Evolutionary conservation across 2,113 vertebrate species (phyloP).

Genomic region (Microcebus tavaratra): DNA sequence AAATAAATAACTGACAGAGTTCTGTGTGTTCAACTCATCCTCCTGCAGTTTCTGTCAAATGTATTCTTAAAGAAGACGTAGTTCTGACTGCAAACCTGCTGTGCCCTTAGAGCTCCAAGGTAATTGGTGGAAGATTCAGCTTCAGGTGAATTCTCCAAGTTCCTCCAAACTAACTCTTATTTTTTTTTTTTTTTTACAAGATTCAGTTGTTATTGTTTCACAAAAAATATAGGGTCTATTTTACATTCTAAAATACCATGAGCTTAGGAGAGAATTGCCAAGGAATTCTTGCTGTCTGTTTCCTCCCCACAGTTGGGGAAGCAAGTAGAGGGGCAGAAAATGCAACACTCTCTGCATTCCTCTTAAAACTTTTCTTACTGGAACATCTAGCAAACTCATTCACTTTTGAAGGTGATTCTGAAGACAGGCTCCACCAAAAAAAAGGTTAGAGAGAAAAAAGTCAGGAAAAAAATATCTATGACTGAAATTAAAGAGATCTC

Average conservation of each 20-base stretch:
- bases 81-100: background rate
- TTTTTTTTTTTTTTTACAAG: background rate
- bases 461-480: background rate
- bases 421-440: background rate
- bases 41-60: slow-evolving; percentile 74
- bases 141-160: background rate
- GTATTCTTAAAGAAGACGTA: slow-evolving; percentile 46
- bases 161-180: background rate
- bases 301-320: background rate
- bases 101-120: background rate
- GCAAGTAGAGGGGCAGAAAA: background rate
- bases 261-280: background rate
- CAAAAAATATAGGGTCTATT: background rate
- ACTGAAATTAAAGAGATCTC: background rate
- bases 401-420: background rate
- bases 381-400: background rate
- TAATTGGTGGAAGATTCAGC: background rate
- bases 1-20: slow-evolving; percentile 77
- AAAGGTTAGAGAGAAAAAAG: background rate
- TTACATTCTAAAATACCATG: background rate
- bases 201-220: background rate
- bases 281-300: background rate
- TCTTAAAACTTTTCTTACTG: background rate
- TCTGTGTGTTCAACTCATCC: slow-evolving; percentile 68
- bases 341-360: background rate